A percentile compares a stretch with the other conserved stretches of the same genome.
These are phyloP conservation scores for Ganaspis sp. DNA, from an alignment of 1,140 invertebrate species.

Conservation along the genomic window DNA sequence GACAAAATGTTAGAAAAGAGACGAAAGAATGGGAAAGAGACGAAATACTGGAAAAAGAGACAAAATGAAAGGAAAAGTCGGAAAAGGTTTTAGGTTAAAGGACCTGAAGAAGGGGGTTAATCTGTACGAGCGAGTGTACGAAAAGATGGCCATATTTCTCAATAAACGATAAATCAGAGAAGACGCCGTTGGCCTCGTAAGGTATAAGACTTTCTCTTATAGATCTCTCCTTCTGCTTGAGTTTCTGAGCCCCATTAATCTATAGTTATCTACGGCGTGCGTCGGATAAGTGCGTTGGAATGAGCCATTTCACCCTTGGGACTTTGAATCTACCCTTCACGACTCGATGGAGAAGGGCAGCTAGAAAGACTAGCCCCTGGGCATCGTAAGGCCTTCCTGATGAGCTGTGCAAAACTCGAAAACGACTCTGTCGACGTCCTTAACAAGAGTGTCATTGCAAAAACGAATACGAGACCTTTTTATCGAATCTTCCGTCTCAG, in stretches of 20 bases:
- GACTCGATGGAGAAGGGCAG: constrained; percentile 50
- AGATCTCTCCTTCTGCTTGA: constrained; percentile 55
- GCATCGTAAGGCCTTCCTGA: constrained; percentile 64
- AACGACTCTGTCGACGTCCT: constrained; percentile 49
- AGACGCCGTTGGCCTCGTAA: constrained; percentile 60
- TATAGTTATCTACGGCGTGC: constrained; percentile 74
- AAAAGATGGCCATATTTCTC: constrained; percentile 71
- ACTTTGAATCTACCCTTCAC: constrained; percentile 68
- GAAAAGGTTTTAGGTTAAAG: background rate
- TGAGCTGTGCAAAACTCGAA: constrained; percentile 66
- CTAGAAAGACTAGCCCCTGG: constrained; percentile 66
- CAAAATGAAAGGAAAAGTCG: background rate
- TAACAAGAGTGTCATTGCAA: constrained; percentile 55
- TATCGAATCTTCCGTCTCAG: background rate
- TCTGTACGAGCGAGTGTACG: constrained; percentile 57
- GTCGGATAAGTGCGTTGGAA: constrained; percentile 73
- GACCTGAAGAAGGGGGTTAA: constrained; percentile 58
- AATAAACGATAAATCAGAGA: constrained; percentile 74
- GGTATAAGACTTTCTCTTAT: constrained; percentile 61
- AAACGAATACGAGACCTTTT: constrained; percentile 5
- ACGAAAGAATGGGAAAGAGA: background rate
- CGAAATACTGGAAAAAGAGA: background rate
- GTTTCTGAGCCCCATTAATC: constrained; percentile 72
- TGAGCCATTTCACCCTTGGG: constrained; percentile 75
- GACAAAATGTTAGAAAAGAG: background rate